Conservation (phyloP, 1,140 invertebrate genomes). For the Magallana gigas region DNA sequence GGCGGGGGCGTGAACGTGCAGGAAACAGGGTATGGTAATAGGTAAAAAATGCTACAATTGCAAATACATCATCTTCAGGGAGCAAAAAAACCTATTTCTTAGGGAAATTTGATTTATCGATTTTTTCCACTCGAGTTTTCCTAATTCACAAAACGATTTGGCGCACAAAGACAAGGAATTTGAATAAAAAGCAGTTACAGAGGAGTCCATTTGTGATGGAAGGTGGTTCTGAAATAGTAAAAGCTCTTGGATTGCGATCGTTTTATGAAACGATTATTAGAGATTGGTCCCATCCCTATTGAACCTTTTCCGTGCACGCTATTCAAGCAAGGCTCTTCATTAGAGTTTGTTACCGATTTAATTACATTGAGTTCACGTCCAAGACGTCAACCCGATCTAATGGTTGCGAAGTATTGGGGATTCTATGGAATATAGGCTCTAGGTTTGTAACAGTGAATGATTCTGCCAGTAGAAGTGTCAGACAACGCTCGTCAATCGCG, state of each 20-base stretch:
- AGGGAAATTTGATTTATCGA: background rate
- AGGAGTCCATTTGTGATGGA: slow-evolving; percentile 7
- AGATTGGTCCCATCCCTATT: background rate
- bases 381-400: background rate
- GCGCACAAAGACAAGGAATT: slow-evolving; percentile 9
- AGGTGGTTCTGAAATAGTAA: slow-evolving; percentile 12
- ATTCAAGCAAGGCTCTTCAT: background rate
- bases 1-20: too few species aligned
- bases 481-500: background rate
- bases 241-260: background rate
- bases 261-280: slow-evolving; percentile 10
- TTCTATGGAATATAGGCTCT: background rate
- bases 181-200: slow-evolving; percentile 21
- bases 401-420: background rate
- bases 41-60: too few species aligned
- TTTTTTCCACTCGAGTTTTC: background rate
- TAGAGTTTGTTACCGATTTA: slow-evolving; percentile 27
- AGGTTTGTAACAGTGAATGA: background rate
- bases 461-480: slow-evolving; percentile 16
- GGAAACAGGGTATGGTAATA: too few species aligned
- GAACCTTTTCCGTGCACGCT: background rate
- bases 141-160: background rate
- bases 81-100: background rate
- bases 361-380: slow-evolving; percentile 14
- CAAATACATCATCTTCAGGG: too few species aligned